Evolutionary conservation across 2,113 vertebrate species (phyloP), one percentile per base, ranked within the genome.

Genomic region (Rhagologus leucostigma): DNA sequence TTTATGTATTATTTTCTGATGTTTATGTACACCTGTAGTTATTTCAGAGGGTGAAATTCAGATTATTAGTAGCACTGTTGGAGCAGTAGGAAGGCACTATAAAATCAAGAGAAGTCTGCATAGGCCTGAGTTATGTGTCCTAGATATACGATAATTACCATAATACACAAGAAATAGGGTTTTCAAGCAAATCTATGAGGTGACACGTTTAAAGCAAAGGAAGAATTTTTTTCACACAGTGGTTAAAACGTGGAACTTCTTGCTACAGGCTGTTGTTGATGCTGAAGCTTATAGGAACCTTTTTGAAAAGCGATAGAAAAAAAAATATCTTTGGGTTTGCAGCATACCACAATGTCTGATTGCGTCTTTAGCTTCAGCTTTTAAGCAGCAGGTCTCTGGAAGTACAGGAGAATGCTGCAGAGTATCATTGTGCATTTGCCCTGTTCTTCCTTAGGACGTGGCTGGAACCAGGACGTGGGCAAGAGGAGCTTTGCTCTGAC

Each of bases 71-170:
- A 80, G 24, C 29, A 29, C 27, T 77, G 33, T 37, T 75, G 82
- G 60, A 75, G 42, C 47, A 52, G 57, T 44, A 63, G 35, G 49
- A 87, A 59, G 39, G 53, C 39, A 27, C 42, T 74, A 16, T 49
- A 69, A 77, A 88, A 85, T 56, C 67, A 81, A 70, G 41, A 86
- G 41, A 59, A 69, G 15, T 64, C 44, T 96, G 44, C 32, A 18
- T 5, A 77, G 60, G 60, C 16, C 21, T 55, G 86, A 85, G 35
- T 80, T 70, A 59, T 16, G 1, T 63, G 60, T 75, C 86, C 53
- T 90, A 92, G 64, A 69, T 75, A 57, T 4, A 59, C 1, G 4
- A 10, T 62, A 84, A 62, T 81, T 83, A 77, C 76, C 18, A 8
- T 55, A 77, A 65, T 23, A 53, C 4, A 57, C 13, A 70, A 78